Base-by-base conservation (phyloP, 1,140 invertebrate genomes). In the Planococcus citri region DNA sequence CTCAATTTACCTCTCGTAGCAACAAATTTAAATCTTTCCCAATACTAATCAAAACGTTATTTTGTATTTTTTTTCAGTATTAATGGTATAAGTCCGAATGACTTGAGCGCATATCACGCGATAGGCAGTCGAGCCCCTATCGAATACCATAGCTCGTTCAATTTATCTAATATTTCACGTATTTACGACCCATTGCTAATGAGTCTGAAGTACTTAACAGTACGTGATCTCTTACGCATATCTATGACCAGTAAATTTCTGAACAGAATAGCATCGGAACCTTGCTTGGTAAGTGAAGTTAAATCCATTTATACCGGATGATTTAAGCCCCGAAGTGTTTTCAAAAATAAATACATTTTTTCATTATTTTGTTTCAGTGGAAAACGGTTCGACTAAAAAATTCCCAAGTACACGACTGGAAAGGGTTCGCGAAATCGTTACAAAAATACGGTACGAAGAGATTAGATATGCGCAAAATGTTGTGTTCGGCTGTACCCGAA, bases 381-480 rank as follows among this genome's bases (percentile, higher is more conserved):
- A 79, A 84, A 69, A 87, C 86, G 0, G 87, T 93, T 0, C 78
- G 85, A 2, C 87, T 93, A 86, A 89, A 90, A 76, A 90, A 92
- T 75, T 90, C 88, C 6, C 86, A 87, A 74, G 85, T 90, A 0
- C 82, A 80, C 24, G 87, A 87, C 73, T 93, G 89, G 86, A 80
- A 85, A 69, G 86, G 87, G 10, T 78, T 90, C 70, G 86, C 84
- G 10, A 80, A 83, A 6, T 82, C 85, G 0, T 75, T 91, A 14
- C 82, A 84, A 64, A 79, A 81, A 69, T 81, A 84, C 69, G 81
- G 83, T 4, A 87, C 87, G 1, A 78, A 81, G 64, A 80, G 85
- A 73, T 77, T 88, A 57, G 88, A 91, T 77, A 77, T 90, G 24
- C 82, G 87, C 71, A 90, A 90, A 79, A 90, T 90, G 85, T 75